Conservation (phyloP, 1,140 invertebrate species). For the Drosophila trapezifrons region DNA sequence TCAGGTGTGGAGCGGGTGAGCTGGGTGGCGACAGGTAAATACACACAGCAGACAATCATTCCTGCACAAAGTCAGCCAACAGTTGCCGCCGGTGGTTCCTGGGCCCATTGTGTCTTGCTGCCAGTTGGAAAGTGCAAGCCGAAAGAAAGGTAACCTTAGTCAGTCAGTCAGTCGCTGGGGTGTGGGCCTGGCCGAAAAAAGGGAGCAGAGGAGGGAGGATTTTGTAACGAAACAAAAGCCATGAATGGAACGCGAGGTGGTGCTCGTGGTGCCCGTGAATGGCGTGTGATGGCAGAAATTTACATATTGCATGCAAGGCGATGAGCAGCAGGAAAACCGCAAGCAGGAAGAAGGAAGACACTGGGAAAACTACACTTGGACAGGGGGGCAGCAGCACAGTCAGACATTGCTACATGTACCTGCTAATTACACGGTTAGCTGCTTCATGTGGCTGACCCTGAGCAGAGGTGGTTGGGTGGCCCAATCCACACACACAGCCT, state of each 20-base stretch:
- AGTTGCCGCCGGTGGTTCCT: constrained; percentile 38
- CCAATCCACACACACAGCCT: constrained; percentile 1
- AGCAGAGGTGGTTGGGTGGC: constrained; percentile 11
- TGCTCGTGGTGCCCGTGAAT: constrained; percentile 43
- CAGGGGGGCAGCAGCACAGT: background rate
- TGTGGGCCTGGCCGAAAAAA: background rate
- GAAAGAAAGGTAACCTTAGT: constrained; percentile 62
- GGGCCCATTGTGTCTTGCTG: constrained; percentile 41
- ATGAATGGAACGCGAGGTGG: constrained; percentile 57
- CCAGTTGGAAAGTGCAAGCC: constrained; percentile 62
- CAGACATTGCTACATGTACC: constrained; percentile 19
- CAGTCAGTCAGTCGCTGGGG: constrained; percentile 33
- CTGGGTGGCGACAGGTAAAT: constrained; percentile 41
- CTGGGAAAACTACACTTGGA: constrained; percentile 19
- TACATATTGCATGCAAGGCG: constrained; percentile 69
- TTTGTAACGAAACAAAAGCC: constrained; percentile 47
- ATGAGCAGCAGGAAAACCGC: constrained; percentile 64
- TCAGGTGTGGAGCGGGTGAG: background rate
- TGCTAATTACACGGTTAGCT: constrained; percentile 52
- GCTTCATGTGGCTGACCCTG: constrained; percentile 33
- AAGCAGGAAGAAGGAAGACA: constrained; percentile 73
- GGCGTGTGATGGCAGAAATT: constrained; percentile 62
- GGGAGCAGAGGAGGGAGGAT: constrained; percentile 8
- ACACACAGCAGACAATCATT: constrained; percentile 55
- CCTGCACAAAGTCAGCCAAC: constrained; percentile 53